These are phyloP conservation scores for Bujurquina vittata DNA, from an alignment of 2,113 vertebrate species.

Conservation along the genomic window DNA sequence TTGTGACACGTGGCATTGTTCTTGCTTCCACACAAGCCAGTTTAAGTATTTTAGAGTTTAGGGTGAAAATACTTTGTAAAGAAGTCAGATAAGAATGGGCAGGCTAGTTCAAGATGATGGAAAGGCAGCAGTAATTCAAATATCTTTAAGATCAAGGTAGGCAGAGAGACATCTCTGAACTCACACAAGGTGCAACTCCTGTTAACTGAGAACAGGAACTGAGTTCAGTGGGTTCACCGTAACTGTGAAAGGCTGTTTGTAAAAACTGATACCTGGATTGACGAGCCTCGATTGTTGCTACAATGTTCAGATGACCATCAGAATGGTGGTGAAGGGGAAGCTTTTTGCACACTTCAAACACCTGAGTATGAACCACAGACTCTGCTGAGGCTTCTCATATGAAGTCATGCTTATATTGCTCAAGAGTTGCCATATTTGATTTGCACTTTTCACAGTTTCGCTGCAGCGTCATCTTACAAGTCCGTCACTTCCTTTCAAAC, in stretches of 20 bases:
- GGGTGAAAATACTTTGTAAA: neutral
- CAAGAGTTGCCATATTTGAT: neutral
- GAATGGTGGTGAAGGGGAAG: neutral
- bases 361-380: neutral
- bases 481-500: neutral
- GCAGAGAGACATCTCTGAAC: neutral
- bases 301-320: neutral
- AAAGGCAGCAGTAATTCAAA: neutral
- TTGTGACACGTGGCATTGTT: neutral
- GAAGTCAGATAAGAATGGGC: neutral
- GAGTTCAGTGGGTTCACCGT: neutral
- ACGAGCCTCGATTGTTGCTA: neutral
- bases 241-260: neutral
- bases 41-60: neutral
- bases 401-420: neutral
- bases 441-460: neutral
- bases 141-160: neutral
- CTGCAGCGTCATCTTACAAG: neutral
- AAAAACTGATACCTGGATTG: neutral
- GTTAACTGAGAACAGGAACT: neutral
- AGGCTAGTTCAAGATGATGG: neutral
- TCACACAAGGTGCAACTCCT: neutral
- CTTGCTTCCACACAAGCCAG: neutral
- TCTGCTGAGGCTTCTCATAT: neutral
- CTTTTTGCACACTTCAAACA: neutral